Evolutionary conservation across 2,113 vertebrate genomes (phyloP).

Genomic region (Mionectes macconnelli): DNA sequence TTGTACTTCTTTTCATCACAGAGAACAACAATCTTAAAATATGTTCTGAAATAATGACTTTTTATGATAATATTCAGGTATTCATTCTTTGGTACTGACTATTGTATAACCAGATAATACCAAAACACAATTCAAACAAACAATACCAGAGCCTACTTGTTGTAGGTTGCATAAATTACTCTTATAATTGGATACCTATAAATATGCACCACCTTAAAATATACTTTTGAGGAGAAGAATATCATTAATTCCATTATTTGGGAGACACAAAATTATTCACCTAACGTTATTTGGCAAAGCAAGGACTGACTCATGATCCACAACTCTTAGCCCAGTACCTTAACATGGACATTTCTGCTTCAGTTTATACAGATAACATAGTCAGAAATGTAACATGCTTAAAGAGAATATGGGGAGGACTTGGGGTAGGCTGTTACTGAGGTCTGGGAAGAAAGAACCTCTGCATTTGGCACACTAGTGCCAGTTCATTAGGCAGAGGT

Average conservation of each 20-base stretch:
- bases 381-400: not conserved
- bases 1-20: not conserved
- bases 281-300: not conserved
- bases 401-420: not conserved
- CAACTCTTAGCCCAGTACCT: not conserved
- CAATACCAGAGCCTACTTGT: not conserved
- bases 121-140: not conserved
- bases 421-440: not conserved
- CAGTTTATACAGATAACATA: not conserved
- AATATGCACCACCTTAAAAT: not conserved
- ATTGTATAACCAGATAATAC: not conserved
- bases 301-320: not conserved
- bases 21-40: not conserved
- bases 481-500: not conserved
- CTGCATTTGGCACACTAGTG: not conserved
- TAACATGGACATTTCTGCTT: not conserved
- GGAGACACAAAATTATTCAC: not conserved
- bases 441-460: not conserved
- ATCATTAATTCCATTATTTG: not conserved
- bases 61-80: not conserved
- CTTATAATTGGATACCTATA: not conserved
- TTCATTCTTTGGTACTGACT: not conserved
- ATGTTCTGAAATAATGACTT: not conserved
- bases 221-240: not conserved
- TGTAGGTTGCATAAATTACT: not conserved